phyloP scores from a whole-genome alignment of 2,113 vertebrate genomes.

The Prinia subflava region DNA sequence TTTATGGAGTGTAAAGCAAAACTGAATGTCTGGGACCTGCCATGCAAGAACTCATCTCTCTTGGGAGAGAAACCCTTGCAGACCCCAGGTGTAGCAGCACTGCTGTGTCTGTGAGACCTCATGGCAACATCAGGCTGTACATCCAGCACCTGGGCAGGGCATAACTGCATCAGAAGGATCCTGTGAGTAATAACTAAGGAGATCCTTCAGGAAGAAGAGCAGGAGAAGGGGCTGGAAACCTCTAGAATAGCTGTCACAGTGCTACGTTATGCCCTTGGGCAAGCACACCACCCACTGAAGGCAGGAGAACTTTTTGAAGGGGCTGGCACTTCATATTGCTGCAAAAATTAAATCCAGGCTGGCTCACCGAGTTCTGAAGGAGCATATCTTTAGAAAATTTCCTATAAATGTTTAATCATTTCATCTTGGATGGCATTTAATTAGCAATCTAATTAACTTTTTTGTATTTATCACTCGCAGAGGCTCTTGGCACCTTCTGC shows the following conservation, averaged over 20 bases:
- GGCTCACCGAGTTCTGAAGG: neutral
- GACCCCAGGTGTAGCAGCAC: neutral
- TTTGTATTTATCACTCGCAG: neutral
- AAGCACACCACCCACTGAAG: neutral
- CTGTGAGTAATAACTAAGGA: neutral
- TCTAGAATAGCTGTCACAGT: neutral
- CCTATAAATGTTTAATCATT: neutral
- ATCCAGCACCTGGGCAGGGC: neutral
- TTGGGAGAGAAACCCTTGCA: neutral
- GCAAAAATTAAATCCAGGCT: neutral
- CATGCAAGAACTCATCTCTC: neutral
- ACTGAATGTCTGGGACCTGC: neutral
- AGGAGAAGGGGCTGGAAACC: neutral
- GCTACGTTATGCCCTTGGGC: neutral
- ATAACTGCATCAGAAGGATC: neutral
- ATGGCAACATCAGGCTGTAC: accelerated
- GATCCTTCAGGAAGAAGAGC: neutral
- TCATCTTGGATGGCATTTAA: neutral
- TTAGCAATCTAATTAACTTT: neutral
- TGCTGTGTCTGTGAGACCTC: neutral
- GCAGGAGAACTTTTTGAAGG: neutral
- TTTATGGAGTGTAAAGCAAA: neutral
- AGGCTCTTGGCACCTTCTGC: neutral
- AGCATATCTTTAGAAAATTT: neutral
- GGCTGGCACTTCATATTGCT: neutral